phyloP scores from a whole-genome alignment of 2,113 vertebrate genomes.

The Chloebia gouldiae region DNA sequence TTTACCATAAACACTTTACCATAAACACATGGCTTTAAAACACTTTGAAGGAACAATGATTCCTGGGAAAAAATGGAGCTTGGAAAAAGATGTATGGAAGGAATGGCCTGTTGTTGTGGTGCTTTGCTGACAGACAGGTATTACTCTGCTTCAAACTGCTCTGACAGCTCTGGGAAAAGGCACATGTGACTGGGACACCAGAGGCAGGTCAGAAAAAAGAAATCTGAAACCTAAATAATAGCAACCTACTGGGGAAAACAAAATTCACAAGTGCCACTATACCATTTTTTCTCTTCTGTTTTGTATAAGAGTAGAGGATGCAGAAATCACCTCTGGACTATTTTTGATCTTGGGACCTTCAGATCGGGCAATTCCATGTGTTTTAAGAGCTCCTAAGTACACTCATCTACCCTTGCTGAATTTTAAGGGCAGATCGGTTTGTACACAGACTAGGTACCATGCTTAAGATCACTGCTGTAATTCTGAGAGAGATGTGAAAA shows the following conservation, averaged over 20 bases:
- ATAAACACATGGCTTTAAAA: too few species aligned
- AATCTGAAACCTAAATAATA: background rate
- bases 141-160: background rate
- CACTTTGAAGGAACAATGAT: background rate
- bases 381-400: background rate
- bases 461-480: background rate
- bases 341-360: background rate
- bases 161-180: background rate
- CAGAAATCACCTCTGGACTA: fast-evolving
- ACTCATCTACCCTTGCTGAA: background rate
- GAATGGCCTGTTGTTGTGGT: background rate
- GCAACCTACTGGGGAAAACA: background rate
- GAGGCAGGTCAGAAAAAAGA: background rate
- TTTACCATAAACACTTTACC: too few species aligned
- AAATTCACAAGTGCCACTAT: background rate
- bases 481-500: background rate
- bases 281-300: background rate
- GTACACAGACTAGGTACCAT: background rate
- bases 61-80: background rate
- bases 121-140: background rate
- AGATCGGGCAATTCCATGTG: background rate
- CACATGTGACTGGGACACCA: background rate
- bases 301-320: background rate
- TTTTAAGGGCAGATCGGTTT: background rate
- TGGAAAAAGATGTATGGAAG: background rate